These are phyloP conservation scores for Heterocephalus glaber DNA, from an alignment of 2,113 vertebrate species.

Conservation along the genomic window DNA sequence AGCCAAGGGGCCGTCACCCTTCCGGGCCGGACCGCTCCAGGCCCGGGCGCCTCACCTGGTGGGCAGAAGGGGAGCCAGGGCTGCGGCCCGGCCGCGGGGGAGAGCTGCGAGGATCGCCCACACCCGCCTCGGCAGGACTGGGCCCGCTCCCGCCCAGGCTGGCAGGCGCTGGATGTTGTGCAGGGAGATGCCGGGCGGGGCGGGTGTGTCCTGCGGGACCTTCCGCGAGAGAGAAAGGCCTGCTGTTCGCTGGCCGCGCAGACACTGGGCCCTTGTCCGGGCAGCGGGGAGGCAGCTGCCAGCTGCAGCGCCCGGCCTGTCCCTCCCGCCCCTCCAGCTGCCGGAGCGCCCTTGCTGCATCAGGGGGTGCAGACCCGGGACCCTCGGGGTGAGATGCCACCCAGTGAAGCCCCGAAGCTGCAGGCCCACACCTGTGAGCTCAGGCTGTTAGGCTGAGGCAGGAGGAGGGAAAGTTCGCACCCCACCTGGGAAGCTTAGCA, in stretches of 20 bases:
- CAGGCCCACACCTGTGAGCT: no score
- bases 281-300: constrained; percentile 58
- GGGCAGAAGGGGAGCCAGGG: no score
- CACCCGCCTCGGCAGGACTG: constrained; percentile 15
- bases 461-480: neutral
- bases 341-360: no score
- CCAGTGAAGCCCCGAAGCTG: neutral
- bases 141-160: neutral
- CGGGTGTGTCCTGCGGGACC: neutral
- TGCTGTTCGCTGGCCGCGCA: constrained; percentile 78
- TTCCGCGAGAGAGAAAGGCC: constrained; percentile 65
- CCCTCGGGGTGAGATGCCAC: neutral
- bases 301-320: constrained; percentile 61
- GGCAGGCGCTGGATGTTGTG: neutral
- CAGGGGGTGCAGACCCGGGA: no score
- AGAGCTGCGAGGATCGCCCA: no score
- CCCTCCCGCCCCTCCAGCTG: constrained; percentile 32
- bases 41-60: neutral
- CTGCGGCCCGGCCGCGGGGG: no score
- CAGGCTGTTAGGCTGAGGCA: neutral
- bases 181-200: neutral
- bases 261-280: constrained; percentile 83
- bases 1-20: no score
- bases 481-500: neutral
- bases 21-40: no score